Evolutionary conservation across 2,797 vertebrate species (phyloP), one percentile per base, ranked within the genome.

Genomic region (Dromococcyx pavoninus): DNA sequence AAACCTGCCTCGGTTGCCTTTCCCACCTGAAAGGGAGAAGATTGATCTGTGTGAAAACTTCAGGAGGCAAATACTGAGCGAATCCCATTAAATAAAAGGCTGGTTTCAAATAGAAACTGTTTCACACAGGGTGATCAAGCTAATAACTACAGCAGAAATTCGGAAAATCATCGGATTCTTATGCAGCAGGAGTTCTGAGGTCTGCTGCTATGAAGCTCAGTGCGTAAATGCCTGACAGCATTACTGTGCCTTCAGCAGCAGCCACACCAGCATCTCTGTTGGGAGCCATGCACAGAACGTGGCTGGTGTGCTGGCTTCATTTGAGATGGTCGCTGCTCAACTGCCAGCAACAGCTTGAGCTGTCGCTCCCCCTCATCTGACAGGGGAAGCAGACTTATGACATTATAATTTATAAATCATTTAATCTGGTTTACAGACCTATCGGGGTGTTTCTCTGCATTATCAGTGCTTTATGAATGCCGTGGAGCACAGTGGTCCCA

Each of bases 91-190:
- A 96, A 91, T 95, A 96, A 94, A 96, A 94, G 96, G 92, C 96
- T 97, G 93, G 81, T 96, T 97, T 97, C 97, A 97, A 95, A 96
- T 96, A 94, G 91, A 81, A 90, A 87, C 84, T 96, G 95, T 95
- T 98, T 97, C 97, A 93, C 95, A 97, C 96, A 88, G 95, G 93
- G 87, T 97, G 96, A 97, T 97, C 91, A 96, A 97, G 94, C 96
- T 97, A 96, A 97, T 98, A 97, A 95, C 94, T 95, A 91, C 94
- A 85, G 53, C 94, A 95, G 91, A 66, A 97, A 81, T 95, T 96
- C 67, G 0, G 91, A 79, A 96, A 97, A 96, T 94, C 88, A 51
- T 91, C 91, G 82, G 93, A 91, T 97, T 88, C 92, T 94, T 46
- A 9, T 82, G 92, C 93, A 95, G 90, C 87, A 80, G 95, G 80